Percentiles rank a stretch among this genome's conserved stretches.
Conservation (phyloP, 2,113 vertebrate genomes). For the Rafetus swinhoei region DNA sequence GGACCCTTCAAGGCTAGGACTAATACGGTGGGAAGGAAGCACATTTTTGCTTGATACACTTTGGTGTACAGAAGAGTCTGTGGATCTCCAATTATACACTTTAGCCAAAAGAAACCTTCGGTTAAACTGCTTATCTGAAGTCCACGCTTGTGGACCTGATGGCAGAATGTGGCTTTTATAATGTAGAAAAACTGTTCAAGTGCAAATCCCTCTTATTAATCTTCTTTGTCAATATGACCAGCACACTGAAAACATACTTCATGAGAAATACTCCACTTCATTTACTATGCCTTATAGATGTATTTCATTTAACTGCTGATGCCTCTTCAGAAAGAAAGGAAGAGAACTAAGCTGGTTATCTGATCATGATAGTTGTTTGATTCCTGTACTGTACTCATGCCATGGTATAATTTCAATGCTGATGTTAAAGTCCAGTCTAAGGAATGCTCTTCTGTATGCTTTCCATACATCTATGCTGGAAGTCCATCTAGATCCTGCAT, state of each 20-base stretch:
- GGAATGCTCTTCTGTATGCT: background rate
- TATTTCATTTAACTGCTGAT: slow-evolving; percentile 9
- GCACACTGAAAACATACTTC: background rate
- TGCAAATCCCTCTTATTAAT: background rate
- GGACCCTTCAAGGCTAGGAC: background rate
- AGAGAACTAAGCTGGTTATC: background rate
- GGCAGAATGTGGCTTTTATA: slow-evolving; percentile 3
- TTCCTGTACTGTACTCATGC: background rate
- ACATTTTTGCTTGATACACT: background rate
- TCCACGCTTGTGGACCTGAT: background rate
- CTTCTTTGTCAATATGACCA: background rate
- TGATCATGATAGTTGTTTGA: background rate
- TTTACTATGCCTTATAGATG: background rate
- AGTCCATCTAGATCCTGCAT: background rate
- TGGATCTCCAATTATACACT: background rate
- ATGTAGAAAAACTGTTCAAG: background rate
- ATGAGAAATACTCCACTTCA: background rate
- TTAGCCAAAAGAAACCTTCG: background rate
- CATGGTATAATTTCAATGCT: fast-evolving
- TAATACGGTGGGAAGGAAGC: background rate
- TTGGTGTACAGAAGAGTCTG: background rate
- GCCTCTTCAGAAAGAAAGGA: background rate
- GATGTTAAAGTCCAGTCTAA: background rate
- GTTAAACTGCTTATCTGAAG: slow-evolving; percentile 4
- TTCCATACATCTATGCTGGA: background rate